phyloP scores from a whole-genome alignment of 2,797 vertebrate species.

The Merluccius polli region DNA sequence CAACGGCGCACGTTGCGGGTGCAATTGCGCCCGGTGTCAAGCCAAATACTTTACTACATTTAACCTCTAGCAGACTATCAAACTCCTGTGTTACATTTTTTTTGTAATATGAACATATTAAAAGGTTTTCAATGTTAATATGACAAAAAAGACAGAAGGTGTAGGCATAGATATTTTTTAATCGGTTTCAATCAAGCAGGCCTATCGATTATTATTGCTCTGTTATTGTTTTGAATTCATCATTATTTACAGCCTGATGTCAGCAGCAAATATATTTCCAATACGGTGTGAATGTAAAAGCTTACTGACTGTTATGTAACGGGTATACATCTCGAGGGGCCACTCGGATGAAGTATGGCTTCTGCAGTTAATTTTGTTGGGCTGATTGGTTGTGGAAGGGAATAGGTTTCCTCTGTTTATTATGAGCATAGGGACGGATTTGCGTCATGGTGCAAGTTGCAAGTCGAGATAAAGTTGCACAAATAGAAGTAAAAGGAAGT shows the following conservation, averaged over 20 bases:
- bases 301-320: conserved; percentile 9
- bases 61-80: neutral
- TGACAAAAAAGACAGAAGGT: neutral
- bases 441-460: conserved; percentile 97
- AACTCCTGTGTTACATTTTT: no score
- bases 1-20: neutral
- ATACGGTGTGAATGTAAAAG: conserved; percentile 1
- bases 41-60: neutral
- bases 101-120: no score
- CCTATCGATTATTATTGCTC: neutral
- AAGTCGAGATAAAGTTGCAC: conserved; percentile 97
- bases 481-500: conserved; percentile 99
- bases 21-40: neutral
- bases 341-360: conserved; percentile 78
- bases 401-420: conserved; percentile 96
- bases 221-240: neutral
- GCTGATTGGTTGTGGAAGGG: conserved; percentile 77
- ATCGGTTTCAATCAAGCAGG: neutral
- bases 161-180: neutral
- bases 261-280: neutral
- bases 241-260: neutral
- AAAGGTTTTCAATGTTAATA: neutral
- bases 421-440: conserved; percentile 93
- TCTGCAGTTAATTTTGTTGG: conserved; percentile 88
- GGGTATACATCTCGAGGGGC: conserved; percentile 50